Evolutionary conservation across 1,140 invertebrate genomes (phyloP), one percentile per base, ranked within the genome.

Genomic region (Apis dorsata): DNA sequence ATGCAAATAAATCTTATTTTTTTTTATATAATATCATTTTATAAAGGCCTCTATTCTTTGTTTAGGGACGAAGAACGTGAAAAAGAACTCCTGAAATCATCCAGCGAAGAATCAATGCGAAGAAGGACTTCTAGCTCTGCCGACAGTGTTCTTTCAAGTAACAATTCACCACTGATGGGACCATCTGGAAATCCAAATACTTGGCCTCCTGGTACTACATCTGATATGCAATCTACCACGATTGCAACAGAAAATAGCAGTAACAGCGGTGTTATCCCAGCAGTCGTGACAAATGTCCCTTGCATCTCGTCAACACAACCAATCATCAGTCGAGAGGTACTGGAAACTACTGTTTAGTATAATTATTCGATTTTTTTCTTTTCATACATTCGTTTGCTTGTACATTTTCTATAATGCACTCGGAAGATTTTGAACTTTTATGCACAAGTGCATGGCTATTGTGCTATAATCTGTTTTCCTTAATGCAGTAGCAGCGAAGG

Each of bases 41-140:
- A 65, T 62, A 68, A 34, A 34, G 49, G n/a, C 17, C 49, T 28
- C 19, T 13, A 17, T 34, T 15, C 80, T 74, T 83, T 90, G 93
- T 89, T 59, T 83, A 96, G 96, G 88, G 96, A 96, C 91, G 96
- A 96, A 88, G 96, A 96, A 78, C 95, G 95, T 89, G 91, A 94
- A 53, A 95, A 95, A 68, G 95, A 94, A 84, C 91, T 95, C 77
- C 90, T 95, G 79, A 95, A 96, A 89, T 95, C 95, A 7, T 95
- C 95, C 51, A 95, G 95, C 55, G 95, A 96, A 86, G 95, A 96
- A 88, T 96, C 95, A 8, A 95, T 96, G 90, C 93, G 95, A 77
- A 91, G 95, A 81, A 93, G 95, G 85, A 94, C 95, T 7, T 95
- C 95, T 4, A 96, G 95, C 85, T 95, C 95, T 10, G 95, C 95